Percentiles rank a stretch among this genome's conserved stretches.
phyloP scores from a whole-genome alignment of 2,888 invertebrate genomes.

The Tachystola acroxantha region DNA sequence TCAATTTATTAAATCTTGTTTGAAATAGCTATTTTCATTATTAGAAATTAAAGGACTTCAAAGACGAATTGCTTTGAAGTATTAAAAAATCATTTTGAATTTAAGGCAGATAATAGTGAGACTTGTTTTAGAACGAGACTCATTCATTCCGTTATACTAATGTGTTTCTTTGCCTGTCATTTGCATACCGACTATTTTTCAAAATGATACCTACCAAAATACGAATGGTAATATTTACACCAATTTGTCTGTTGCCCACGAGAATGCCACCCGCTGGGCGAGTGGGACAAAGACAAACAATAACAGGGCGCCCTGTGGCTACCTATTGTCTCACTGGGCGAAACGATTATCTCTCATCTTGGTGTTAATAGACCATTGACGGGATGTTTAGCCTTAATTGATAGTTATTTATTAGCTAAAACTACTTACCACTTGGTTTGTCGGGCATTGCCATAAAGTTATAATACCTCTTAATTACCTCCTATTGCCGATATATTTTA shows the following conservation, averaged over 20 bases:
- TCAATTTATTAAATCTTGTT: not conserved
- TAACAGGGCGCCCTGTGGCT: conserved; percentile 54
- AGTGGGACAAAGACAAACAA: conserved; percentile 57
- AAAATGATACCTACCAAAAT: conserved; percentile 5
- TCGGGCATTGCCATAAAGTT: no score
- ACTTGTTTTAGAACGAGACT: no score
- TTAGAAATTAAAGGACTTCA: no score
- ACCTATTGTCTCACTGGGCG: conserved; percentile 56
- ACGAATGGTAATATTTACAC: conserved; percentile 44
- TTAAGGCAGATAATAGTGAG: no score
- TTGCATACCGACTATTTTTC: conserved; percentile 12
- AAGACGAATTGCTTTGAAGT: no score
- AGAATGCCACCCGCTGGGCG: conserved; percentile 46
- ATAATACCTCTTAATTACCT: no score
- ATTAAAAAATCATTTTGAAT: no score
- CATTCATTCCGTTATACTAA: not conserved
- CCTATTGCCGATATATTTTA: no score
- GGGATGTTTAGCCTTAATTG: conserved; percentile 41
- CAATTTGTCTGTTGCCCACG: conserved; percentile 47
- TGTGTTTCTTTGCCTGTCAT: conserved; percentile 4
- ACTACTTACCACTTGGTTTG: no score
- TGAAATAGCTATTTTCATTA: no score
- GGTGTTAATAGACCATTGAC: conserved; percentile 58
- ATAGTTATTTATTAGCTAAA: conserved; percentile 23
- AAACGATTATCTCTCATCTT: conserved; percentile 57